Conservation (phyloP, 2,797 vertebrate genomes). For the Erpetoichthys calabaricus region DNA sequence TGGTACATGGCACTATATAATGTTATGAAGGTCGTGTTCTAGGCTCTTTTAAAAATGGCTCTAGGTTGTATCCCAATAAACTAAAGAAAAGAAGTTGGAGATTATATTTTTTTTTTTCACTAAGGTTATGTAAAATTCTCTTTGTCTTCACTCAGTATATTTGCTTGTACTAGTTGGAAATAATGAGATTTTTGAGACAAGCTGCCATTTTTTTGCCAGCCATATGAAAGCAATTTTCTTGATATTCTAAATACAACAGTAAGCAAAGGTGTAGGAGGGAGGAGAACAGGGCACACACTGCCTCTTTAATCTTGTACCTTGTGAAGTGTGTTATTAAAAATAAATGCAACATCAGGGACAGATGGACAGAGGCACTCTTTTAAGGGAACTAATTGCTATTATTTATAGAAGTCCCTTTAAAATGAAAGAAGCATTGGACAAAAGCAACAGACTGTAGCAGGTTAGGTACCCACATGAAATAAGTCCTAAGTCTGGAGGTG, state of each 20-base stretch:
- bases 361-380: slow-evolving; percentile 14
- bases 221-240: slow-evolving; percentile 5
- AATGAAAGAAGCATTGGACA: slow-evolving; percentile 2
- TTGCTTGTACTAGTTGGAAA: no score
- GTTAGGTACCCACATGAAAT: slow-evolving; percentile 24
- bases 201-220: no score
- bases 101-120: no score
- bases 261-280: not conserved
- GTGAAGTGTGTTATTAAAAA: slow-evolving; percentile 27
- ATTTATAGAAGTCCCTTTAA: slow-evolving; percentile 22
- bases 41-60: no score
- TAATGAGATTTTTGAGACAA: no score
- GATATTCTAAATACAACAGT: not conserved
- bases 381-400: slow-evolving; percentile 25
- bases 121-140: no score
- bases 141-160: no score
- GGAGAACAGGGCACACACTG: slow-evolving; percentile 4
- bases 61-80: no score
- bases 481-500: slow-evolving; percentile 14
- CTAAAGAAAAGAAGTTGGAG: no score
- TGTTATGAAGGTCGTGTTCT: no score
- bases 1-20: no score
- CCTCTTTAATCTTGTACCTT: slow-evolving; percentile 19
- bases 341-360: slow-evolving; percentile 23
- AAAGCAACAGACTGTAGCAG: slow-evolving; percentile 17